phyloP scores from a whole-genome alignment of 2,113 vertebrate genomes.

The Melanerpes formicivorus region DNA sequence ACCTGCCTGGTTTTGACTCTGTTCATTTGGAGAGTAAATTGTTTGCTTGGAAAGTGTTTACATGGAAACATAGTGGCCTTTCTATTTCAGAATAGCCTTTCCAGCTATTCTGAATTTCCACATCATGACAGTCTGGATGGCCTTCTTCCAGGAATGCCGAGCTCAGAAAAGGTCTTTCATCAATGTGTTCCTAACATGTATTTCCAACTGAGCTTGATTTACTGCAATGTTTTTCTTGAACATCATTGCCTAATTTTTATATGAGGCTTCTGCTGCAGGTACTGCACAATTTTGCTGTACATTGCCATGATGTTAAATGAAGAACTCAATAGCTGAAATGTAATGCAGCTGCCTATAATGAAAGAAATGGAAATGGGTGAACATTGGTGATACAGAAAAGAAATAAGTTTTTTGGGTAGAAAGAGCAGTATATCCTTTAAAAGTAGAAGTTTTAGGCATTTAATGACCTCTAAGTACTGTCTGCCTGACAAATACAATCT shows the following conservation, averaged over 20 bases:
- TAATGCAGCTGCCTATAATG: neutral
- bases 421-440: neutral
- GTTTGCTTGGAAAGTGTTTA: neutral
- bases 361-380: neutral
- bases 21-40: neutral
- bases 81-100: neutral
- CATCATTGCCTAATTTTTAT: neutral
- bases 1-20: fast-evolving
- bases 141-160: neutral
- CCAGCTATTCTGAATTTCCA: neutral
- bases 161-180: neutral
- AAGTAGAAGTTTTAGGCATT: neutral
- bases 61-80: neutral
- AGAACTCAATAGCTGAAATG: neutral
- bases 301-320: neutral
- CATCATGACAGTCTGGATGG: neutral
- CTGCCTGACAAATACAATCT: neutral
- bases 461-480: neutral
- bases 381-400: neutral
- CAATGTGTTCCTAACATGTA: neutral
- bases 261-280: neutral
- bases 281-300: neutral
- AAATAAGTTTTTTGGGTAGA: neutral
- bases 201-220: neutral
- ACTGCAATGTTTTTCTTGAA: neutral